phyloP scores from a whole-genome alignment of 2,888 invertebrate species.

The Drosophila parthenogenetica region DNA sequence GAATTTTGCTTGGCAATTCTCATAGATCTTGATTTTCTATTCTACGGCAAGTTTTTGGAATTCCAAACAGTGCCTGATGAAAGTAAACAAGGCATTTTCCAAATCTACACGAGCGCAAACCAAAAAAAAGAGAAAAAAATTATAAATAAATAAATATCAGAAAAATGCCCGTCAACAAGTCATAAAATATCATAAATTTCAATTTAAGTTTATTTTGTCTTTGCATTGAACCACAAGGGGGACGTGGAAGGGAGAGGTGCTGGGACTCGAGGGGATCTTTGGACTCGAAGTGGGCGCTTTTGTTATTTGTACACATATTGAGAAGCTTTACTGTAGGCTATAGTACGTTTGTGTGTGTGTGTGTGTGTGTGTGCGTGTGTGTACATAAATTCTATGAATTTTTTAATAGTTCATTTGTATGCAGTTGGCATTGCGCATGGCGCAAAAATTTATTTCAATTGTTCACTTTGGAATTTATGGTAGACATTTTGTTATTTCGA shows the following conservation, averaged over 20 bases:
- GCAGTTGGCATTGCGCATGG: slow-evolving; percentile 79
- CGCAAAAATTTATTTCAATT: slow-evolving; percentile 83
- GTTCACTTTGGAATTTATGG: slow-evolving; percentile 82
- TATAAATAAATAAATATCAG: background rate
- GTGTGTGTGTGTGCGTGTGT: slow-evolving; percentile 31
- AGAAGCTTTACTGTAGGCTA: slow-evolving; percentile 3
- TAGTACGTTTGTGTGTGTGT: slow-evolving; percentile 1
- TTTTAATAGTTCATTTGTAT: slow-evolving; percentile 82
- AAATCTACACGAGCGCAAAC: slow-evolving; percentile 31
- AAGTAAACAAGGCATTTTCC: slow-evolving; percentile 63
- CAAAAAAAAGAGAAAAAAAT: slow-evolving; percentile 9
- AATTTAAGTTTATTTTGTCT: slow-evolving; percentile 79
- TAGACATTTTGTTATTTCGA: slow-evolving; percentile 82
- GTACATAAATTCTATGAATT: slow-evolving; percentile 80
- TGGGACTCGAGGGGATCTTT: background rate
- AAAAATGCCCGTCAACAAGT: slow-evolving; percentile 75
- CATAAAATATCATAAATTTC: slow-evolving; percentile 81
- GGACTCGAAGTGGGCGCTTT: slow-evolving; percentile 72
- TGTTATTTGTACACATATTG: slow-evolving; percentile 37
- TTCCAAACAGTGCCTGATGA: slow-evolving; percentile 59
- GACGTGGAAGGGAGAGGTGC: background rate
- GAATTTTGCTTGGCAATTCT: slow-evolving; percentile 40
- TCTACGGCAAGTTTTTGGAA: slow-evolving; percentile 52
- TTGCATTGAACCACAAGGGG: slow-evolving; percentile 44
- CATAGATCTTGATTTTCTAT: slow-evolving; percentile 35